Conservation (phyloP, 2,888 invertebrate species). For the Acholoe squamosa region DNA sequence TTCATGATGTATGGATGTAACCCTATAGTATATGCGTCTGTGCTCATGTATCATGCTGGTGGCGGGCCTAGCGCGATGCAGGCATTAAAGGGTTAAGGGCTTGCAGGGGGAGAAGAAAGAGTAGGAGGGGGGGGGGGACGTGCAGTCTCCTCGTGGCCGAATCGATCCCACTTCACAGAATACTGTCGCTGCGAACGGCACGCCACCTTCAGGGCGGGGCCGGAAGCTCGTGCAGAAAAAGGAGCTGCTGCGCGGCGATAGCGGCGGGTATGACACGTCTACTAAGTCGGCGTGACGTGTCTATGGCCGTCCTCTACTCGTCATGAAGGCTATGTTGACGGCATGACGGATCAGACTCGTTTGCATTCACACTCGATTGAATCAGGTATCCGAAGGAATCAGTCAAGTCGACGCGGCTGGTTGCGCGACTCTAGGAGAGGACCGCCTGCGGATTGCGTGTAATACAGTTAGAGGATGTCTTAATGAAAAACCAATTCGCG, state of each 20-base stretch:
- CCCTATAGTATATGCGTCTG: too few species aligned
- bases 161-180: constrained; percentile 40
- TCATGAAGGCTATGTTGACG: constrained; percentile 40
- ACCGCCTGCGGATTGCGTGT: background rate
- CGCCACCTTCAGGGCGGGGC: background rate
- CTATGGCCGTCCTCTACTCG: background rate
- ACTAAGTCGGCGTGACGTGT: constrained; percentile 45
- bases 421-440: background rate
- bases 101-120: too few species aligned
- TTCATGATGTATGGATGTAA: too few species aligned
- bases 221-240: constrained; percentile 42
- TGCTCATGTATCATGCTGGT: too few species aligned
- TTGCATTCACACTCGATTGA: constrained; percentile 54
- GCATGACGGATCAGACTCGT: constrained; percentile 34
- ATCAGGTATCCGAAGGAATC: constrained; percentile 1
- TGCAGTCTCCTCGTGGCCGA: background rate
- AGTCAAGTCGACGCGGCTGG: constrained; percentile 10
- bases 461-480: constrained; percentile 4
- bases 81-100: too few species aligned
- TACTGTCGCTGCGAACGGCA: background rate
- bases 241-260: constrained; percentile 38
- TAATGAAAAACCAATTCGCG: constrained; percentile 38
- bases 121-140: background rate
- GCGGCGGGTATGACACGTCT: background rate
- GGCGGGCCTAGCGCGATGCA: too few species aligned